These are phyloP conservation scores for Eupristina koningsbergeri DNA, from an alignment of 1,140 invertebrate genomes.

Conservation along the genomic window DNA sequence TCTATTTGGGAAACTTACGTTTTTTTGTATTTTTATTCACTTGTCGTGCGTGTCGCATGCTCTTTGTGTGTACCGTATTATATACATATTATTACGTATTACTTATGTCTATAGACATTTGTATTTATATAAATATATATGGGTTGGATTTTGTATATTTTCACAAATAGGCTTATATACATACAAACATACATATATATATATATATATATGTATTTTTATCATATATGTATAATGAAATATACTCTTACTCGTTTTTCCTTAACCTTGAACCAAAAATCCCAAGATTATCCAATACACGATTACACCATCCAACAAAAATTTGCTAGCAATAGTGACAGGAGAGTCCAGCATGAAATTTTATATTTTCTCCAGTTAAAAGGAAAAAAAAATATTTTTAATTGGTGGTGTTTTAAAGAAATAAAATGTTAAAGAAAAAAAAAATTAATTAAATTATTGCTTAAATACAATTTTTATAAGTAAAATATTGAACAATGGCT, in stretches of 20 bases:
- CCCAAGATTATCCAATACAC: slow-evolving; percentile 53
- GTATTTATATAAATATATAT: slow-evolving; percentile 49
- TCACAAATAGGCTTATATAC: slow-evolving; percentile 39
- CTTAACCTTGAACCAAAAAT: slow-evolving; percentile 45
- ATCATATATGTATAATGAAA: slow-evolving; percentile 43
- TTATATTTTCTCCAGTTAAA: slow-evolving; percentile 22
- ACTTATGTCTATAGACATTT: slow-evolving; percentile 56
- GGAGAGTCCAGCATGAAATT: slow-evolving; percentile 70
- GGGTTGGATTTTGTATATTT: slow-evolving; percentile 43
- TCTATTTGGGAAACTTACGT: slow-evolving; percentile 69
- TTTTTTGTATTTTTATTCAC: slow-evolving; percentile 71
- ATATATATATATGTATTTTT: slow-evolving; percentile 28
- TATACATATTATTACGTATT: slow-evolving; percentile 60
- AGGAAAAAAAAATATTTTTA: neutral
- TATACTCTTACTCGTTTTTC: slow-evolving; percentile 54
- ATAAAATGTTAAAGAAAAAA: no score
- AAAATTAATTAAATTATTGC: neutral
- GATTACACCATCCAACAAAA: slow-evolving; percentile 60
- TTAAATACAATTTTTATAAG: neutral
- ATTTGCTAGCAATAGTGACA: slow-evolving; percentile 73
- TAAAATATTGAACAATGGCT: neutral
- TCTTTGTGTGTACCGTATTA: slow-evolving; percentile 70
- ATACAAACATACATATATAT: slow-evolving; percentile 35
- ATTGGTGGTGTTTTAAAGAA: neutral
- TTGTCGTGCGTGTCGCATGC: slow-evolving; percentile 73